Conservation (phyloP, 1,140 invertebrate species). For the Cylas formicarius region DNA sequence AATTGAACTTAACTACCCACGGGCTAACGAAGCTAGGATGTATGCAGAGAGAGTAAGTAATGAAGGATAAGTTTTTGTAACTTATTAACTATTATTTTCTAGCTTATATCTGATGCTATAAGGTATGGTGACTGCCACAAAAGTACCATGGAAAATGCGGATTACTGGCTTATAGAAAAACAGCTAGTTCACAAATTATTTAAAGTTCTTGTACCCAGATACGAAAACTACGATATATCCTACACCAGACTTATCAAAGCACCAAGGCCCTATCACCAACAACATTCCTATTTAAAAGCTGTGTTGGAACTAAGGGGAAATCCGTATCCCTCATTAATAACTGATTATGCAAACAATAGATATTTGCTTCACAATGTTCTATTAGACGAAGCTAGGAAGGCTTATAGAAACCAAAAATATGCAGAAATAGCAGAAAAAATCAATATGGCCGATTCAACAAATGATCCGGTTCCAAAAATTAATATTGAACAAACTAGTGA, state of each 20-base stretch:
- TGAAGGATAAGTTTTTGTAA: neutral
- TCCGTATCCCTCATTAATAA: constrained; percentile 55
- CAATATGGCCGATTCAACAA: constrained; percentile 27
- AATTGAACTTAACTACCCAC: constrained; percentile 69
- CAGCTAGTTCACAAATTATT: constrained; percentile 87
- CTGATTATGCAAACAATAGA: constrained; percentile 49
- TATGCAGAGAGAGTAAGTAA: constrained; percentile 74
- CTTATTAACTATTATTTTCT: constrained; percentile 37
- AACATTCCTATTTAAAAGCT: constrained; percentile 41
- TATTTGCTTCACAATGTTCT: constrained; percentile 64
- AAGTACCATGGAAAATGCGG: constrained; percentile 81
- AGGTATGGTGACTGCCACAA: constrained; percentile 75
- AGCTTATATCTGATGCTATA: constrained; percentile 86
- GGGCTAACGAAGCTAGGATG: constrained; percentile 77
- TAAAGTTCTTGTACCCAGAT: constrained; percentile 83
- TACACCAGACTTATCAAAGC: constrained; percentile 69
- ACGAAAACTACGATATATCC: constrained; percentile 58
- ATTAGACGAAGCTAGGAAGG: constrained; percentile 64
- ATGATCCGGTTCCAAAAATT: too few species aligned
- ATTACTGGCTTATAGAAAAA: constrained; percentile 85
- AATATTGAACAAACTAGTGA: too few species aligned
- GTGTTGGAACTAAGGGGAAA: constrained; percentile 76
- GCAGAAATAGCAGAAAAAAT: constrained; percentile 38
- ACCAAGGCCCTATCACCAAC: constrained; percentile 50
- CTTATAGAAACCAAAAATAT: constrained; percentile 46